Percentiles rank a stretch among this genome's conserved stretches.
phyloP scores from a whole-genome alignment of 1,140 invertebrate species.

The Helicoverpa zea region DNA sequence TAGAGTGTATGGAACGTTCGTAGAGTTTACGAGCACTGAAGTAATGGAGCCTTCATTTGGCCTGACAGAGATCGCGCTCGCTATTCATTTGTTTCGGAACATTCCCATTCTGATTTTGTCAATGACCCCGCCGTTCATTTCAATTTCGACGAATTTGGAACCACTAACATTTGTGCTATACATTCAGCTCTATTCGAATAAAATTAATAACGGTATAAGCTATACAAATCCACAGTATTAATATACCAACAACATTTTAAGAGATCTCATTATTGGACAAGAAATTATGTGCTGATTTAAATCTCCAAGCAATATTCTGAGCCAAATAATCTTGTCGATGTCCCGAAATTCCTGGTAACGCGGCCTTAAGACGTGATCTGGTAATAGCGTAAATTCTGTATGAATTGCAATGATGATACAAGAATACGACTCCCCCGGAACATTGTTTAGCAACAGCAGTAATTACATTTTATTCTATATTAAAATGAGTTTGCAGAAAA shows the following conservation, averaged over 20 bases:
- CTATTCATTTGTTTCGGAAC: not conserved
- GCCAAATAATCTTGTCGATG: slow-evolving; percentile 42
- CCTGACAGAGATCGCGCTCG: not conserved
- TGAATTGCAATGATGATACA: slow-evolving; percentile 37
- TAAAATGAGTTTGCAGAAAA: slow-evolving; percentile 34
- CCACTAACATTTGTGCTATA: not conserved
- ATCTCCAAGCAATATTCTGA: slow-evolving; percentile 37
- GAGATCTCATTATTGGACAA: slow-evolving; percentile 23
- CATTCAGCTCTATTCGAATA: not conserved
- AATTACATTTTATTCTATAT: slow-evolving; percentile 44
- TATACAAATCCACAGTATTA: slow-evolving; percentile 22
- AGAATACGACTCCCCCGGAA: slow-evolving; percentile 27
- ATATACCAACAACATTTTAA: slow-evolving; percentile 23
- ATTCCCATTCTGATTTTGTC: not conserved
- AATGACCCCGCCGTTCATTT: not conserved
- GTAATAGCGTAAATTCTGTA: slow-evolving; percentile 34
- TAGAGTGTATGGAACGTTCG: slow-evolving; percentile 20
- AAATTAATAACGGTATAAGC: slow-evolving; percentile 3
- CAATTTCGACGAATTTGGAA: not conserved
- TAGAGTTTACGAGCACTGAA: slow-evolving; percentile 39
- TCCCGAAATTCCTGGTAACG: slow-evolving; percentile 29
- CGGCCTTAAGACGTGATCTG: slow-evolving; percentile 10
- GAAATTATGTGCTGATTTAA: slow-evolving; percentile 31
- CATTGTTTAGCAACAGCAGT: slow-evolving; percentile 29
- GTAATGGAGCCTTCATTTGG: slow-evolving; percentile 21